A percentile compares a stretch with the other conserved stretches of the same genome.
These are phyloP conservation scores for Phortica magna DNA, from an alignment of 2,888 invertebrate species.

Conservation along the genomic window DNA sequence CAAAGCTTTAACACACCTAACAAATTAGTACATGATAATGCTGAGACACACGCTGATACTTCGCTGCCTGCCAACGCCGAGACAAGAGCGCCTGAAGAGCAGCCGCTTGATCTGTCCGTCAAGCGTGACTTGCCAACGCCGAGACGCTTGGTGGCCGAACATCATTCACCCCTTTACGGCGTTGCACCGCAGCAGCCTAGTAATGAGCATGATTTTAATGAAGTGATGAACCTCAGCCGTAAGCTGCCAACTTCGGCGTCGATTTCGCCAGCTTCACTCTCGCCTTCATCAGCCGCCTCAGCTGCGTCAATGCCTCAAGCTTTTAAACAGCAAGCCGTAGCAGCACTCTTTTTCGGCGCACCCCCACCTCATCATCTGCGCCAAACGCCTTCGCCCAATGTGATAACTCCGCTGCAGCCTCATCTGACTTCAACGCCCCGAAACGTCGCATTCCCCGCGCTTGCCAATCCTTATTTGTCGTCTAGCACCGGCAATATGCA, in stretches of 20 bases:
- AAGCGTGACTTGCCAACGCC: constrained; percentile 83
- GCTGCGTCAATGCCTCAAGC: constrained; percentile 59
- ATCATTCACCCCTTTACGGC: constrained; percentile 80
- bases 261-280: constrained; percentile 65
- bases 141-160: constrained; percentile 46
- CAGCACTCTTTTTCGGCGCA: constrained; percentile 67
- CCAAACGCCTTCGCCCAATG: constrained; percentile 66
- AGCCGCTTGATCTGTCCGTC: constrained; percentile 94
- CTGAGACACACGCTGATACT: neutral
- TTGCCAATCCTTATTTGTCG: constrained; percentile 54
- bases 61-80: constrained; percentile 50
- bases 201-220: constrained; percentile 76
- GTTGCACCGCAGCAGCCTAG: constrained; percentile 81
- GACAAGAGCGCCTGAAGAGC: constrained; percentile 79
- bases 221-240: constrained; percentile 87
- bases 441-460: constrained; percentile 47
- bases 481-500: constrained; percentile 66
- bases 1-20: constrained; percentile 65
- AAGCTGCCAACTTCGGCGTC: constrained; percentile 81
- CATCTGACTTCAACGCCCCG: constrained; percentile 49
- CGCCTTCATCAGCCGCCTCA: constrained; percentile 64
- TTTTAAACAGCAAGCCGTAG: constrained; percentile 61
- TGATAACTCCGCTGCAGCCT: constrained; percentile 58
- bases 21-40: constrained; percentile 52
- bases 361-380: constrained; percentile 57